Evolutionary conservation across 2,797 vertebrate genomes (phyloP), one percentile per base, ranked within the genome.

Genomic region (Sebastes reedi): DNA sequence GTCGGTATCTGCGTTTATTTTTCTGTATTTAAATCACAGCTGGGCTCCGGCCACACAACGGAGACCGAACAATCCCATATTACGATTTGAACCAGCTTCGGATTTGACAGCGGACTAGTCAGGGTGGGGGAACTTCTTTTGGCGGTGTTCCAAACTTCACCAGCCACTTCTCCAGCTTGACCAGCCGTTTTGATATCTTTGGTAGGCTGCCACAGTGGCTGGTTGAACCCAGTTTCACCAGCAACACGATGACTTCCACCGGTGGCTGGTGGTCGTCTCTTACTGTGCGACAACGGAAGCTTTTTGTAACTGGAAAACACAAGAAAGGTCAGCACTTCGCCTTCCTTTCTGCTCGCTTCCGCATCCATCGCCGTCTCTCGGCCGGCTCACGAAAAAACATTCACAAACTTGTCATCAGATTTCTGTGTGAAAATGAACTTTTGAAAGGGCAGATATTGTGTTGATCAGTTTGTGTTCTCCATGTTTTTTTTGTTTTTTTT

Each of bases 221-320:
- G 46, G 25, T 30, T 1, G 18, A 29, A 13, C 9, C 42, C 42
- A 52, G 18, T 52, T 29, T 18, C 71, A 79, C 72, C 81, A 82
- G 87, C 82, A 42, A 32, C 22, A 25, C 2, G 29, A 39, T 1
- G 39, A 22, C 66, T 30, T 24, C 34, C 66, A 3, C 7, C 1
- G 34, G 29, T 6, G 64, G 6, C 78, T 4, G 60, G 61, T n/a
- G 18, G 56, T 24, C n/a, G 12, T 56, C 24, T 62, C 27, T 24
- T 55, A 30, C 65, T 14, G 29, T 18, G 66, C 22, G 75, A 72
- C 73, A 14, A 20, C 25, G 80, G 82, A 88, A 78, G 69, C 60
- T 29, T 86, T 75, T 87, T 81, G 87, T 91, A 93, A 94, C 93
- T 94, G 93, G 93, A 94, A 93, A 86, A 54, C 14, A 54, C 46